A percentile compares a stretch with the other conserved stretches of the same genome.
Conservation (phyloP, 2,113 vertebrate species). For the Hemicordylus capensis region DNA sequence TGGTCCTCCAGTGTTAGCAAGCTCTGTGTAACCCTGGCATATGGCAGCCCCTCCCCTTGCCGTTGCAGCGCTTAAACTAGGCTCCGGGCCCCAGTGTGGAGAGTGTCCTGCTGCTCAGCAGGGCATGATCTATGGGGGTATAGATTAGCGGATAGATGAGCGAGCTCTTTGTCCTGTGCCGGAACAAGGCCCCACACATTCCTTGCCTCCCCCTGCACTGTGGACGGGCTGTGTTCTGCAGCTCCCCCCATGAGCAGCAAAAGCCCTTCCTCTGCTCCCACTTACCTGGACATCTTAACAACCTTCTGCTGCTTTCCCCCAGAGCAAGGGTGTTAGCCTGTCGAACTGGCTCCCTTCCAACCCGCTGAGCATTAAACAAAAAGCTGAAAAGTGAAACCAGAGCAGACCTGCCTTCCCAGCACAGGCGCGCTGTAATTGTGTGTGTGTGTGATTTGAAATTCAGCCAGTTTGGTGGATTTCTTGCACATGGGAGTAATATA, state of each 20-base stretch:
- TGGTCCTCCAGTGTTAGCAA: no score
- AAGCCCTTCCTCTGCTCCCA: fast-evolving
- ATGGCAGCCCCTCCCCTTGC: no score
- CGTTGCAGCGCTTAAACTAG: not conserved
- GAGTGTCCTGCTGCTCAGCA: not conserved
- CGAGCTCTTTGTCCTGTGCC: no score
- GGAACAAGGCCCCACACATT: no score
- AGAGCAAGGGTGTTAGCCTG: fast-evolving
- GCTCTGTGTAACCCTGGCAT: not conserved
- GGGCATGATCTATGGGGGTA: no score
- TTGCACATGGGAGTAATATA: slow-evolving; percentile 71
- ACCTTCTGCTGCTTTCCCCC: not conserved
- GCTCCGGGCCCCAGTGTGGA: not conserved
- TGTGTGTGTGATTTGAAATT: slow-evolving; percentile 37
- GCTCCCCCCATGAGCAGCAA: not conserved
- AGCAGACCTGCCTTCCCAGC: slow-evolving; percentile 31
- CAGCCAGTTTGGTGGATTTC: slow-evolving; percentile 62
- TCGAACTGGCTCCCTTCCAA: fast-evolving
- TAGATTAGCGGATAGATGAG: no score
- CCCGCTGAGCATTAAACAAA: slow-evolving; percentile 13
- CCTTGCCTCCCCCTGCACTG: not conserved
- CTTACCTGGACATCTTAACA: fast-evolving
- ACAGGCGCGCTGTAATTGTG: slow-evolving; percentile 4
- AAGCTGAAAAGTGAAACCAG: slow-evolving; percentile 8
- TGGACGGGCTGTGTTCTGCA: fast-evolving